Percentiles rank a stretch among this genome's conserved stretches.
phyloP scores from a whole-genome alignment of 23 tunicate species.

The Trididemnum nubilum region DNA sequence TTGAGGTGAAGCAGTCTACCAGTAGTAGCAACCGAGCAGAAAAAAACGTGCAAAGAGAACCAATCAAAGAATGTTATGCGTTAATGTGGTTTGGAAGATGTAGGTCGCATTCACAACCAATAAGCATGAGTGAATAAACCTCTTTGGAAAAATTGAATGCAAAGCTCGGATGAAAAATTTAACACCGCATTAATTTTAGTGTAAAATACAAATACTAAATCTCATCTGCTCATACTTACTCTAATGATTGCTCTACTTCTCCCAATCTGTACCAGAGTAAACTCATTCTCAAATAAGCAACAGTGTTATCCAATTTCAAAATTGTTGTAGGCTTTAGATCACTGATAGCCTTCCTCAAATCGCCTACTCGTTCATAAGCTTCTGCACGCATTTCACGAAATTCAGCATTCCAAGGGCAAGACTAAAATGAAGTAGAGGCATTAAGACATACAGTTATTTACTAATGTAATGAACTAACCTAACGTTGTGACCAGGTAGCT shows the following conservation, averaged over 20 bases:
- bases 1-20: too few species aligned
- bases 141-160: too few species aligned
- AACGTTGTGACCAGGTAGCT: too few species aligned
- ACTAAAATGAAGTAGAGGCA: constrained; percentile 38
- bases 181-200: too few species aligned
- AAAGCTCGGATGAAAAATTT: too few species aligned
- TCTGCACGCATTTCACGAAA: constrained; percentile 83
- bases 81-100: too few species aligned
- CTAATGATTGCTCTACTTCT: constrained; percentile 85
- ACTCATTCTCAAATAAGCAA: constrained; percentile 77
- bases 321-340: constrained; percentile 91
- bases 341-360: constrained; percentile 70
- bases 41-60: too few species aligned
- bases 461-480: too few species aligned
- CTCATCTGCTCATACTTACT: constrained; percentile 42
- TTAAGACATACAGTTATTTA: background rate
- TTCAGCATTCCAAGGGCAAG: constrained; percentile 94
- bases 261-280: constrained; percentile 80
- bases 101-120: too few species aligned
- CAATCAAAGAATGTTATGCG: too few species aligned
- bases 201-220: background rate
- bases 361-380: constrained; percentile 83
- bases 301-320: constrained; percentile 84
- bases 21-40: too few species aligned
- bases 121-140: too few species aligned